These are phyloP conservation scores for Griposia aprilina DNA, from an alignment of 2,888 invertebrate genomes.

Conservation along the genomic window DNA sequence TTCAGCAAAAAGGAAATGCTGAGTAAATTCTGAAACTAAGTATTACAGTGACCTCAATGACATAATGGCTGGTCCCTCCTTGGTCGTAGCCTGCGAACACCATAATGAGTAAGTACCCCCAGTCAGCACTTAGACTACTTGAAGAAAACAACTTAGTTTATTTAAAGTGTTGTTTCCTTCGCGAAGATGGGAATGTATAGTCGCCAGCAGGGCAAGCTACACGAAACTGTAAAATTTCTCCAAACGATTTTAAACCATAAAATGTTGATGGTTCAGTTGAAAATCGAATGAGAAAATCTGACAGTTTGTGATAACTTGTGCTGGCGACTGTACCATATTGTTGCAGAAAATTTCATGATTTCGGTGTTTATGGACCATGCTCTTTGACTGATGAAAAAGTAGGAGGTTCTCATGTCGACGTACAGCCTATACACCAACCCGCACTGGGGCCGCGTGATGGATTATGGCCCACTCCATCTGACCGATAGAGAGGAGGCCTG, in stretches of 20 bases:
- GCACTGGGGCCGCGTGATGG: neutral
- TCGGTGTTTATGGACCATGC: neutral
- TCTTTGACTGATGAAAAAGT: too few relatives aligned
- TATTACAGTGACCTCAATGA: slow-evolving; percentile 49
- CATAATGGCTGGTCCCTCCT: slow-evolving; percentile 44
- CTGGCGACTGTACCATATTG: neutral
- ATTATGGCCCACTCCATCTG: neutral
- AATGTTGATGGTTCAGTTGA: too few relatives aligned
- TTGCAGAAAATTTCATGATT: neutral
- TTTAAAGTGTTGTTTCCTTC: slow-evolving; percentile 39
- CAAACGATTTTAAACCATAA: too few relatives aligned
- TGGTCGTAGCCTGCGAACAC: slow-evolving; percentile 25
- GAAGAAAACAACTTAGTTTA: slow-evolving; percentile 46
- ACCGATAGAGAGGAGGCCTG: too few relatives aligned
- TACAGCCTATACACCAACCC: neutral
- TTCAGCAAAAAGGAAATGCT: slow-evolving; percentile 21
- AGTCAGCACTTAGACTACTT: slow-evolving; percentile 53
- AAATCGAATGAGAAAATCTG: too few relatives aligned
- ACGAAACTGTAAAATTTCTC: too few relatives aligned
- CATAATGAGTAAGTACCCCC: slow-evolving; percentile 40
- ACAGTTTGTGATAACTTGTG: too few relatives aligned
- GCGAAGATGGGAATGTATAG: neutral
- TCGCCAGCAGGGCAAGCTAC: too few relatives aligned
- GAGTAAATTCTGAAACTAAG: slow-evolving; percentile 32
- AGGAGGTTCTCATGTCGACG: neutral